Evolutionary conservation across 2,888 invertebrate species (phyloP).

Genomic region (Hirtodrosophila confusa): DNA sequence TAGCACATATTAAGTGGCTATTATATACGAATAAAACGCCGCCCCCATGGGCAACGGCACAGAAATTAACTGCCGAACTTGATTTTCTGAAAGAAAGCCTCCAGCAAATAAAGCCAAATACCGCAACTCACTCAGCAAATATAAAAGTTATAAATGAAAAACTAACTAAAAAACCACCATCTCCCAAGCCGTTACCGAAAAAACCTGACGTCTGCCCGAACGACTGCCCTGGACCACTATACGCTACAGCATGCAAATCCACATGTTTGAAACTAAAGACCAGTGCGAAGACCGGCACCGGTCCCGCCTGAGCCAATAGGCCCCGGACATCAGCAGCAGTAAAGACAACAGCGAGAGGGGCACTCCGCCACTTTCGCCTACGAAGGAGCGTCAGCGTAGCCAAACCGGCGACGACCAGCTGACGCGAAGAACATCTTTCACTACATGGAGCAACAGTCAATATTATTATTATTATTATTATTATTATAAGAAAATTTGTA

Average conservation of each 20-base stretch:
- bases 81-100: slow-evolving; percentile 12
- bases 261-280: slow-evolving; percentile 3
- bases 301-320: slow-evolving; percentile 5
- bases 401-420: slow-evolving; percentile 15
- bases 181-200: slow-evolving; percentile 15
- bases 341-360: slow-evolving; percentile 13
- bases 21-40: background rate
- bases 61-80: slow-evolving; percentile 7
- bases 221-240: slow-evolving; percentile 17
- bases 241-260: slow-evolving; percentile 2
- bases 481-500: background rate
- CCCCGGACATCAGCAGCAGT: slow-evolving; percentile 7
- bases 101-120: slow-evolving; percentile 11
- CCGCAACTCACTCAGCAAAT: slow-evolving; percentile 12
- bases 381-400: slow-evolving; percentile 12
- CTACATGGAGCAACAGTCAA: background rate
- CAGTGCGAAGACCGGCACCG: slow-evolving; percentile 1
- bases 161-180: slow-evolving; percentile 3
- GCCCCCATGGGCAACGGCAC: slow-evolving; percentile 9
- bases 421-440: slow-evolving; percentile 6
- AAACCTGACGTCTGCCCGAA: slow-evolving; percentile 7
- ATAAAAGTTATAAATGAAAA: slow-evolving; percentile 8
- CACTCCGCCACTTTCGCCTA: slow-evolving; percentile 8
- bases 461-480: background rate
- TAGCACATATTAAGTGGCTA: slow-evolving; percentile 3